Conservation (phyloP, 2,797 vertebrate species). For the Manis crassicaudata region DNA sequence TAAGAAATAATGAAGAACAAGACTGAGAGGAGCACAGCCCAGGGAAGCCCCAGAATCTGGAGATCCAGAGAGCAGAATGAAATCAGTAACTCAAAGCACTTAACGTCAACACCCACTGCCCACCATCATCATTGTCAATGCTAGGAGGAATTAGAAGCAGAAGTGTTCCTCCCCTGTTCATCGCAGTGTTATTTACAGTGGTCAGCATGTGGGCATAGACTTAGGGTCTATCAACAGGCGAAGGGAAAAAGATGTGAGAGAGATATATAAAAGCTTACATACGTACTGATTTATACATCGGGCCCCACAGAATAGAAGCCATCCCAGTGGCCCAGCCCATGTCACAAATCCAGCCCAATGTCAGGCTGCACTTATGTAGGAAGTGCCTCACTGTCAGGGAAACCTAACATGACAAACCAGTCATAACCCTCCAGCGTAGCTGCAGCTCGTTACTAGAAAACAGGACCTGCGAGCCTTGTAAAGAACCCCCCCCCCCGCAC, state of each 20-base stretch:
- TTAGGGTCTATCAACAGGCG: background rate
- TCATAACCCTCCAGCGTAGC: background rate
- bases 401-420: background rate
- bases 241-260: background rate
- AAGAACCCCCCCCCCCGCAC: background rate
- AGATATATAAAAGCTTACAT: background rate
- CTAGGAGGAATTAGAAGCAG: background rate
- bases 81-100: background rate
- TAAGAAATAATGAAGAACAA: background rate
- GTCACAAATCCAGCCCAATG: background rate
- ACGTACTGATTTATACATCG: background rate
- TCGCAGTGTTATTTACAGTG: background rate
- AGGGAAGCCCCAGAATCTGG: background rate
- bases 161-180: background rate
- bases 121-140: background rate
- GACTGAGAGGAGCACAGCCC: background rate
- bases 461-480: background rate
- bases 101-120: too few species aligned
- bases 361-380: background rate
- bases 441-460: background rate
- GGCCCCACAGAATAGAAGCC: background rate
- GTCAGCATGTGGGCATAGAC: background rate
- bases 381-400: background rate
- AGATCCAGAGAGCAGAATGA: background rate
- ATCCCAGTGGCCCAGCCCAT: background rate